These are phyloP conservation scores for Lipophrys pholis DNA, from an alignment of 2,113 vertebrate genomes.

Conservation along the genomic window DNA sequence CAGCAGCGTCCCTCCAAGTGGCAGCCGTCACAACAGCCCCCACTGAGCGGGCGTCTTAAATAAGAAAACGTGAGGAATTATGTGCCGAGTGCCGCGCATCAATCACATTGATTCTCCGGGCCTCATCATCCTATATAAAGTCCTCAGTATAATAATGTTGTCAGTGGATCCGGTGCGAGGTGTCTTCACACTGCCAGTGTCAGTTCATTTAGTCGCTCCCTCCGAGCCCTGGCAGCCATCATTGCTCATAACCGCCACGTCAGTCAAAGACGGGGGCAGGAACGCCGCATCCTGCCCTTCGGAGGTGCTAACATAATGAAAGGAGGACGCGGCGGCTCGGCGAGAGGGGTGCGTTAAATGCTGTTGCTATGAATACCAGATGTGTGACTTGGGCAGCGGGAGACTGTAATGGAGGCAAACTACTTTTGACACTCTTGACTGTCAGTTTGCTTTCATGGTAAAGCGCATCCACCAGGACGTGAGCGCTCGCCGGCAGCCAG, in stretches of 20 bases:
- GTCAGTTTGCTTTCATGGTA: slow-evolving; percentile 64
- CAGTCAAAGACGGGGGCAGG: slow-evolving; percentile 70
- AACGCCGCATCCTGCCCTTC: slow-evolving; percentile 56
- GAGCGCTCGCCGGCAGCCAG: slow-evolving; percentile 33
- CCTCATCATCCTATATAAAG: slow-evolving; percentile 71
- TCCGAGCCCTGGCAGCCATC: slow-evolving; percentile 75
- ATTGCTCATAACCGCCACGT: slow-evolving; percentile 78
- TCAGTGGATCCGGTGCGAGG: slow-evolving; percentile 68
- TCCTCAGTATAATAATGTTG: slow-evolving; percentile 78
- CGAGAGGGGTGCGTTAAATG: slow-evolving; percentile 61
- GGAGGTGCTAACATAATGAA: slow-evolving; percentile 67
- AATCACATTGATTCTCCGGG: slow-evolving; percentile 64
- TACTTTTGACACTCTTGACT: slow-evolving; percentile 68
- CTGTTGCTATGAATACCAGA: slow-evolving; percentile 69
- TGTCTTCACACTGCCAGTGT: slow-evolving; percentile 72
- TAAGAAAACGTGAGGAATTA: slow-evolving; percentile 59
- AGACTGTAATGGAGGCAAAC: slow-evolving; percentile 62
- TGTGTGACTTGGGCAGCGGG: slow-evolving; percentile 54
- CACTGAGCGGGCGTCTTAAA: slow-evolving; percentile 34
- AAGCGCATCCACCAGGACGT: slow-evolving; percentile 42
- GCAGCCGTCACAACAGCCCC: slow-evolving; percentile 42
- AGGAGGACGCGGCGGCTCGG: slow-evolving; percentile 32
- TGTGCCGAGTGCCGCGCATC: slow-evolving; percentile 41
- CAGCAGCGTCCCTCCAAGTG: slow-evolving; percentile 19
- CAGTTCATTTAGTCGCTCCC: slow-evolving; percentile 78